Conservation (phyloP, 2,888 invertebrate species). For the Prosopocoilus inquinatus region DNA sequence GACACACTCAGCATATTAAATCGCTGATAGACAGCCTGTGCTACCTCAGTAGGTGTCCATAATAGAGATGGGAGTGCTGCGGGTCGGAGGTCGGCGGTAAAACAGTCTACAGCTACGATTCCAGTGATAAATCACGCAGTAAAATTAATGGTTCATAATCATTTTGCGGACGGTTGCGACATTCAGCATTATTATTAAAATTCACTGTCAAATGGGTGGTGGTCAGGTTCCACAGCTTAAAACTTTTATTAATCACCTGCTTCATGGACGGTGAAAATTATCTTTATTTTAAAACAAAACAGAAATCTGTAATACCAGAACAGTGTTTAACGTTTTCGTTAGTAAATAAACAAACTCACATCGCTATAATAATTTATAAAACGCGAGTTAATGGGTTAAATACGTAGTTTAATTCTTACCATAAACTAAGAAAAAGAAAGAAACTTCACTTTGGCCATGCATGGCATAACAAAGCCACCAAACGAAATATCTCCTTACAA, state of each 20-base stretch:
- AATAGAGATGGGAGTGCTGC: slow-evolving; percentile 10
- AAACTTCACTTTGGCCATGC: no score
- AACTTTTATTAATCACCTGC: background rate
- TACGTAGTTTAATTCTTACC: no score
- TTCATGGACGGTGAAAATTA: background rate
- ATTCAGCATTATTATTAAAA: slow-evolving; percentile 9
- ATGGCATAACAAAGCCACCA: no score
- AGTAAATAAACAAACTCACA: no score
- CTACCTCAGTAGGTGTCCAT: slow-evolving; percentile 12
- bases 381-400: no score
- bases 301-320: background rate
- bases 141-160: slow-evolving; percentile 8
- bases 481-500: no score
- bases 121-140: slow-evolving; percentile 10
- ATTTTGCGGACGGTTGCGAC: slow-evolving; percentile 6
- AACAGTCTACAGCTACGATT: slow-evolving; percentile 10
- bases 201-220: background rate
- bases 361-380: no score
- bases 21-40: slow-evolving; percentile 4
- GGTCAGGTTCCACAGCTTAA: no score
- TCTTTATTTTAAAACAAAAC: no score
- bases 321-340: no score
- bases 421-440: no score
- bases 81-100: slow-evolving; percentile 10
- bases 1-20: slow-evolving; percentile 5